Evolutionary conservation across 1,140 invertebrate species (phyloP), one percentile per base, ranked within the genome.

Genomic region (Centruroides sculpturatus): DNA sequence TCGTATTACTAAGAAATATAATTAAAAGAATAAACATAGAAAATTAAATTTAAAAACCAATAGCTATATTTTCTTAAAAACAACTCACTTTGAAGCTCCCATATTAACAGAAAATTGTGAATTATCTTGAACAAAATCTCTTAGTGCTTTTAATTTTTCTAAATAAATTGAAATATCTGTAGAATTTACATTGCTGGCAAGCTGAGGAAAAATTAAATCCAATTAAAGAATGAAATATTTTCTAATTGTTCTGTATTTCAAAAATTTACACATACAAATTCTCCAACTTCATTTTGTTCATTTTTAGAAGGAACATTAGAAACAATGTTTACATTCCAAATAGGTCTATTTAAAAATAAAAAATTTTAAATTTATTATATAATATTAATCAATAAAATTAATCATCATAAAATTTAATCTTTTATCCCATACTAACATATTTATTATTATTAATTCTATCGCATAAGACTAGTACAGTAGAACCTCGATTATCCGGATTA

Each of bases 121-220:
- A 60, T 85, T 85, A 69, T 77, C 79, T 52, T 82, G 78, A 1
- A 86, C 70, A 70, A 86, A 86, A 36, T 78, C 76, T 66, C 77
- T 78, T 3, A 86, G 69, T 13, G 82, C 79, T 59, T 78, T 74
- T 5, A 86, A 70, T 67, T 83, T 79, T 47, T 79, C 76, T 35
- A 84, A 71, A 49, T 83, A 79, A 69, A 77, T 75, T 10, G 76
- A 73, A 59, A 85, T 74, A 63, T 84, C 80, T 47, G 78, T 76
- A 47, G 75, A 71, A 11, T 75, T 71, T 47, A 85, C 70, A 35
- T 76, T 77, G 59, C 77, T 82, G 8, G 71, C 5, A 12, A 68
- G 53, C 51, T 57, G 35, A 60, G n/a, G 7, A 62, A 60, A 48
- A 56, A 60, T 23, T 23, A 23, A 23, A 23, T 23, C 23, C 23